Evolutionary conservation across 2,113 vertebrate species (phyloP).

Genomic region (Rutilus rutilus): DNA sequence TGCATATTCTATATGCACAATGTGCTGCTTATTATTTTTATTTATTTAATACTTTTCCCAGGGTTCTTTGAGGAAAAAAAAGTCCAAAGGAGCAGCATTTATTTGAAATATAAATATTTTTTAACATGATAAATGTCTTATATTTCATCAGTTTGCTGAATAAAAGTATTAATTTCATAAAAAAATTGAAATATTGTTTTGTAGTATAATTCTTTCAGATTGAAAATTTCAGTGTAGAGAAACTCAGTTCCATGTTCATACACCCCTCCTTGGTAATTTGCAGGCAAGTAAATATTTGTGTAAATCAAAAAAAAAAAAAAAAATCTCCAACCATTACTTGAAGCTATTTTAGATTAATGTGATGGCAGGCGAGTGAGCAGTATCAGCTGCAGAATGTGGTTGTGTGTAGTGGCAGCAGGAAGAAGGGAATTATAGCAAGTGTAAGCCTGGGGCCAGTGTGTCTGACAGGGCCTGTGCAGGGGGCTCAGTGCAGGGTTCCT

Average conservation of each 20-base stretch:
- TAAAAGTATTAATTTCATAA: not conserved
- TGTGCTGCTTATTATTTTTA: too few species aligned
- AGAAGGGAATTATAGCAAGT: conserved; percentile 34
- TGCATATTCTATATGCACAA: not conserved
- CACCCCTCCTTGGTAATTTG: not conserved
- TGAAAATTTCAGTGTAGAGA: not conserved
- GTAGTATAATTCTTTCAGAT: not conserved
- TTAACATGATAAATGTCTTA: too few species aligned
- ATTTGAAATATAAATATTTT: too few species aligned
- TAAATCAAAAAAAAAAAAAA: not conserved
- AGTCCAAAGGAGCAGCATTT: too few species aligned
- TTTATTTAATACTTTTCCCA: too few species aligned
- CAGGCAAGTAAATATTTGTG: conserved; percentile 26
- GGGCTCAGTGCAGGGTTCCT: conserved; percentile 55
- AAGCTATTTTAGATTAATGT: conserved; percentile 20
- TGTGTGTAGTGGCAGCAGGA: conserved; percentile 22
- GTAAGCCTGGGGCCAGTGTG: conserved; percentile 34
- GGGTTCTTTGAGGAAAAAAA: too few species aligned
- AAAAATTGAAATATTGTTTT: not conserved
- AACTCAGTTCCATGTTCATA: not conserved
- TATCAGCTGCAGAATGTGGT: conserved; percentile 10
- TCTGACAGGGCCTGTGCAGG: conserved; percentile 9
- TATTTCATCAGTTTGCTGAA: not conserved
- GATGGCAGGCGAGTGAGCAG: conserved; percentile 21
- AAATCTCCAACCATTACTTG: not conserved